Evolutionary conservation across 2,888 invertebrate species (phyloP), one percentile per base, ranked within the genome.

Genomic region (Phengaris alcon): DNA sequence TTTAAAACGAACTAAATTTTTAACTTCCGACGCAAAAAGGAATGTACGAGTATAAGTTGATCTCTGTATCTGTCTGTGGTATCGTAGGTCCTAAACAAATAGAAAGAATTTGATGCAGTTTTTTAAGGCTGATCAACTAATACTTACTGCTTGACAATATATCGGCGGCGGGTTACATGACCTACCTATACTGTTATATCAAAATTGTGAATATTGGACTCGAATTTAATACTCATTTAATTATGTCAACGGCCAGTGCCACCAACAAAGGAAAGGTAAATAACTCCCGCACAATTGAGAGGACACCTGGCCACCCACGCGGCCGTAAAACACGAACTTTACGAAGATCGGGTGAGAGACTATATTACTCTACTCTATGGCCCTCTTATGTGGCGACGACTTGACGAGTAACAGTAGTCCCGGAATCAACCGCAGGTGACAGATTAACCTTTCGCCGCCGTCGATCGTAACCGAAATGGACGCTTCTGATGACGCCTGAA

Each of bases 391-490:
- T 13, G 35, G 10, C 35, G 64, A 64, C 64, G 64, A 64, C 48
- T 48, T 48, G 8, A 48, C 6, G 48, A 48, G 48, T 7, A 48
- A 4, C 35, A 4, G 64, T 35, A 64, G 35, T 64, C 12, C 12
- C 64, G 35, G 64, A 88, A 88, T 89, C 88, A 88, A 81, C 82
- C 85, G 84, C 90, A 90, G 90, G 90, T 91, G 89, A 89, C 82
- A 86, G 85, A 90, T 89, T 90, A 89, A 91, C 90, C 88, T 88
- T 87, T 90, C 87, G 84, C 51, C 78, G 35, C 84, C 84, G 83
- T 82, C 86, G 87, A 88, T 88, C 88, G 87, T 90, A 88, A 83
- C 80, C 82, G 81, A 82, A 82, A 82, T 82, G 78, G 79, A 80
- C 82, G 84, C 86, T 73, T 75, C 59, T 74, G 73, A 87, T 86